phyloP scores from a whole-genome alignment of 1,140 invertebrate genomes.

The Sogatella furcifera region DNA sequence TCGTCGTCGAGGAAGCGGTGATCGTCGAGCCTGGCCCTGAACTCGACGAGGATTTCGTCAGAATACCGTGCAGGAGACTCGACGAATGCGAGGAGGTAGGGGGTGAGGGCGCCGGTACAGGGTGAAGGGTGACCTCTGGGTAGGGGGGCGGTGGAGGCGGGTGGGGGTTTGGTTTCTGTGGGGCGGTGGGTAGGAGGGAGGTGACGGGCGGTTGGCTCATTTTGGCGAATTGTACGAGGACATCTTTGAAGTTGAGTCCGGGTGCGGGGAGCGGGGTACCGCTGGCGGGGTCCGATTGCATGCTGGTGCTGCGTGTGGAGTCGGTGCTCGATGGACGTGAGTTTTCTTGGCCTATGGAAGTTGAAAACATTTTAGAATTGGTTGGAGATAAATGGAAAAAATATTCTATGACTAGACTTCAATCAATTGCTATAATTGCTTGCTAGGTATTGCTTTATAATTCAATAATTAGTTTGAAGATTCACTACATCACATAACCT shows the following conservation, averaged over 20 bases:
- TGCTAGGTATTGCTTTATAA: too few relatives aligned
- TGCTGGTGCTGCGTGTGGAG: constrained; percentile 34
- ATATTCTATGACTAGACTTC: too few relatives aligned
- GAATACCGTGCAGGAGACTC: constrained; percentile 53
- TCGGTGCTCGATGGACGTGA: constrained; percentile 41
- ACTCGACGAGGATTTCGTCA: constrained; percentile 48
- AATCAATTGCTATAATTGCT: too few relatives aligned
- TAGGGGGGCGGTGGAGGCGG: constrained; percentile 47
- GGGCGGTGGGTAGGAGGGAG: constrained; percentile 10
- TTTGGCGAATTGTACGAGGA: constrained; percentile 64
- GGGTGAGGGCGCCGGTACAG: constrained; percentile 39
- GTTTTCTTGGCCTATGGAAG: constrained; percentile 22
- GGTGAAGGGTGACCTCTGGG: constrained; percentile 64
- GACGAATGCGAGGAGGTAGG: constrained; percentile 45
- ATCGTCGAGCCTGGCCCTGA: not conserved
- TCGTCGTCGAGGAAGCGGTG: too few relatives aligned
- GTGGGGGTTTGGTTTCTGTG: constrained; percentile 9
- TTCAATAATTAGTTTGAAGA: too few relatives aligned
- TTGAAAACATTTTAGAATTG: too few relatives aligned
- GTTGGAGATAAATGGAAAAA: too few relatives aligned
- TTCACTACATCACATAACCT: too few relatives aligned
- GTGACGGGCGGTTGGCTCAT: constrained; percentile 20
- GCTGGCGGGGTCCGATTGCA: not conserved
- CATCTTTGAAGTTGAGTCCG: constrained; percentile 55
- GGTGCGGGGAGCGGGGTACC: not conserved